Evolutionary conservation across 2,797 vertebrate species (phyloP).

Genomic region (Cirrhinus molitorella): DNA sequence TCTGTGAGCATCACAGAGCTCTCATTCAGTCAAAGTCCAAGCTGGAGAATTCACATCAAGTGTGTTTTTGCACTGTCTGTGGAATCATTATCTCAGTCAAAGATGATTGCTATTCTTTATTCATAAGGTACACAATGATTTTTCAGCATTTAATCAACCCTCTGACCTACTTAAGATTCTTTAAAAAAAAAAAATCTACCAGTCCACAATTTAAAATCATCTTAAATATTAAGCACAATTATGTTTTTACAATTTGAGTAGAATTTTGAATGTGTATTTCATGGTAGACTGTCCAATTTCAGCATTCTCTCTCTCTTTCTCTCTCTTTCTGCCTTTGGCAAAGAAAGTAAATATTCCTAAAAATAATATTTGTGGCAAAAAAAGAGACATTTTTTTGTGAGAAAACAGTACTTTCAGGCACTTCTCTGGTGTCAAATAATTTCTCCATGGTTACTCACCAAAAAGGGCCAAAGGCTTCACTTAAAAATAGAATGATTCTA

Average conservation of each 20-base stretch:
- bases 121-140: slow-evolving; percentile 1
- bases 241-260: neutral
- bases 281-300: neutral
- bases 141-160: slow-evolving; percentile 7
- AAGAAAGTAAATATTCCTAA: neutral
- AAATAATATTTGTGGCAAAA: neutral
- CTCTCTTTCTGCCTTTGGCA: neutral
- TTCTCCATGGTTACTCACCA: slow-evolving; percentile 8
- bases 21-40: slow-evolving; percentile 47
- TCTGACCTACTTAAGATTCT: neutral
- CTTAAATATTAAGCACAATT: neutral
- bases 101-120: slow-evolving; percentile 6
- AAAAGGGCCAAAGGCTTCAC: slow-evolving; percentile 3
- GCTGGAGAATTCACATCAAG: slow-evolving; percentile 9
- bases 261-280: neutral
- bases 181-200: neutral
- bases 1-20: slow-evolving; percentile 51
- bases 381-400: neutral
- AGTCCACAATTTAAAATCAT: slow-evolving; percentile 7
- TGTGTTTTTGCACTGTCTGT: slow-evolving; percentile 7
- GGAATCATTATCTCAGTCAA: slow-evolving; percentile 23
- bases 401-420: slow-evolving; percentile 12
- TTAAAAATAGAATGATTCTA: neutral
- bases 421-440: neutral
- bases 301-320: neutral